Evolutionary conservation across 2,113 vertebrate genomes (phyloP).

Genomic region (Tragelaphus scriptus): DNA sequence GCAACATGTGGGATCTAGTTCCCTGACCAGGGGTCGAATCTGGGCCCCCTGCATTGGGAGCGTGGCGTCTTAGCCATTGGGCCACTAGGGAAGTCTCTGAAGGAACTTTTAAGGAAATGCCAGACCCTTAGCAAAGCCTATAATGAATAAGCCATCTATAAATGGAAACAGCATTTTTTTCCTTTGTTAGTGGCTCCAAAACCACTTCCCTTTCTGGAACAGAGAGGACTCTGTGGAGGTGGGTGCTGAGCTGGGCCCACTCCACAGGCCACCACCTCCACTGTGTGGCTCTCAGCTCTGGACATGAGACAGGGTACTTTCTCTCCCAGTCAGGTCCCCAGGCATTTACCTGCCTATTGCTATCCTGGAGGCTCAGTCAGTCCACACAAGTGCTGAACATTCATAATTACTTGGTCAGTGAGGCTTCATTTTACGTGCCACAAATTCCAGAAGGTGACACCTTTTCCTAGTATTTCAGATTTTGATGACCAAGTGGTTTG

Average conservation of each 20-base stretch:
- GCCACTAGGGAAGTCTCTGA: not conserved
- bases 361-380: not conserved
- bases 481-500: not conserved
- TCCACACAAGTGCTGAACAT: not conserved
- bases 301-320: not conserved
- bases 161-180: not conserved
- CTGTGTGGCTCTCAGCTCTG: not conserved
- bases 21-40: not conserved
- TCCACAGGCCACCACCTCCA: not conserved
- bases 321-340: not conserved
- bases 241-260: not conserved
- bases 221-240: not conserved
- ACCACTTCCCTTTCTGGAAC: not conserved
- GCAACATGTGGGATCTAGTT: not conserved
- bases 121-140: not conserved
- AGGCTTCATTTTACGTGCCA: not conserved
- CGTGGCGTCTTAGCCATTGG: fast-evolving
- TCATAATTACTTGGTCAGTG: not conserved
- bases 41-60: not conserved
- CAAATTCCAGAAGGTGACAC: not conserved
- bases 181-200: not conserved
- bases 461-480: constrained; percentile 2
- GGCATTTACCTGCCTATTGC: not conserved
- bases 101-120: not conserved
- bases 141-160: not conserved